Conservation (phyloP, 2,888 invertebrate genomes). For the Pogonocherus hispidulus region DNA sequence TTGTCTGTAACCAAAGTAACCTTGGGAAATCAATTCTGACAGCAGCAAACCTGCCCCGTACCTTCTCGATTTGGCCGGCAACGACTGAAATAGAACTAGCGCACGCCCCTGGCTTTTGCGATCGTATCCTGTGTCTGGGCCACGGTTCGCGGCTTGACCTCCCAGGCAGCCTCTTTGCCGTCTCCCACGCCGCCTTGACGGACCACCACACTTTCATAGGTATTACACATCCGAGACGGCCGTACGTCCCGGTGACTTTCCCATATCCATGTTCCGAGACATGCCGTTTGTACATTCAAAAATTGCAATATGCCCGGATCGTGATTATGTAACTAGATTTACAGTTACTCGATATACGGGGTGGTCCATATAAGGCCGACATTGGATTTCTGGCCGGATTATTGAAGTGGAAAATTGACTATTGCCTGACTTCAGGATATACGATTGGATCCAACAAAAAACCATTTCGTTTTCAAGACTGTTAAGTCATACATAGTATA, state of each 20-base stretch:
- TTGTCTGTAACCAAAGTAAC: too few relatives aligned
- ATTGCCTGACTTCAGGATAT: too few relatives aligned
- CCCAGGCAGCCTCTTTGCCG: constrained; percentile 56
- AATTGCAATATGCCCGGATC: constrained; percentile 56
- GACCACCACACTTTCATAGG: constrained; percentile 39
- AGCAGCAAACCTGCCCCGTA: too few relatives aligned
- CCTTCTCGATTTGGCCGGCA: too few relatives aligned
- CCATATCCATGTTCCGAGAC: constrained; percentile 35
- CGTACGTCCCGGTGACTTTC: constrained; percentile 47
- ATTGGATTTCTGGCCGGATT: too few relatives aligned
- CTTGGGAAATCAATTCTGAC: too few relatives aligned
- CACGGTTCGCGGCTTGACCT: constrained; percentile 60
- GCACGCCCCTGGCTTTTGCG: constrained; percentile 36
- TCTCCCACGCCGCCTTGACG: constrained; percentile 59
- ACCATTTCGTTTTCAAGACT: too few relatives aligned
- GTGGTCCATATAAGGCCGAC: too few relatives aligned
- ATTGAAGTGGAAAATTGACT: too few relatives aligned
- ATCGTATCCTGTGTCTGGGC: constrained; percentile 41
- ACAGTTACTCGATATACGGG: constrained; percentile 61
- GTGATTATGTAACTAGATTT: constrained; percentile 64
- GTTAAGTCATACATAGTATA: too few relatives aligned
- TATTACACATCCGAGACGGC: constrained; percentile 25
- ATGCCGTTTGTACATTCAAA: constrained; percentile 47
- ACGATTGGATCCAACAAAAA: too few relatives aligned
- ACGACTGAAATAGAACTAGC: not conserved